Evolutionary conservation across 2,888 invertebrate species (phyloP).

Genomic region (Scaptomyza polygonia): DNA sequence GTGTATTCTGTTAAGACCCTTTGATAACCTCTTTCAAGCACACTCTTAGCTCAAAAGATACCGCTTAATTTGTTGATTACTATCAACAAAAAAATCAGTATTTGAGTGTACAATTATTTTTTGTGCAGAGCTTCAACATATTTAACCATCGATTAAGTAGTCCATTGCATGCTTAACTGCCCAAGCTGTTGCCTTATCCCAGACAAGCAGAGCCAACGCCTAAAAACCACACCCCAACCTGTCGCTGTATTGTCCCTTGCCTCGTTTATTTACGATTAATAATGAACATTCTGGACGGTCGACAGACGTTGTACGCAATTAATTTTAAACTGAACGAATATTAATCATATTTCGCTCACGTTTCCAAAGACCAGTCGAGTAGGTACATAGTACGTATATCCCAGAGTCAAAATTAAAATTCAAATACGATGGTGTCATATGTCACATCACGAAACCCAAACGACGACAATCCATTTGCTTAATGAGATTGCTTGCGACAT

Average conservation of each 20-base stretch:
- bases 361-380: constrained; percentile 31
- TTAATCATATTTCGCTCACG: constrained; percentile 69
- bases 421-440: constrained; percentile 70
- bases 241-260: neutral
- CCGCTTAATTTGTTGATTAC: constrained; percentile 2
- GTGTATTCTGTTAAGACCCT: neutral
- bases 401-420: constrained; percentile 26
- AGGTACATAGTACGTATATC: constrained; percentile 14
- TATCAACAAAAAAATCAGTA: neutral
- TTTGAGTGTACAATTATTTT: neutral
- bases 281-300: constrained; percentile 36
- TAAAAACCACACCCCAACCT: neutral
- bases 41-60: neutral
- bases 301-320: constrained; percentile 58
- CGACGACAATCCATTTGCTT: constrained; percentile 70
- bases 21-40: neutral
- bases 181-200: constrained; percentile 6
- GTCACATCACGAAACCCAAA: constrained; percentile 63
- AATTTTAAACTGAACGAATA: constrained; percentile 71
- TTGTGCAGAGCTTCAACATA: constrained; percentile 1
- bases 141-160: constrained; percentile 25
- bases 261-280: constrained; percentile 37
- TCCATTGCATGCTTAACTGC: constrained; percentile 27
- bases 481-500: constrained; percentile 73
- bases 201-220: neutral